These are phyloP conservation scores for Sparidentex hasta DNA, from an alignment of 2,797 vertebrate genomes.

Conservation along the genomic window DNA sequence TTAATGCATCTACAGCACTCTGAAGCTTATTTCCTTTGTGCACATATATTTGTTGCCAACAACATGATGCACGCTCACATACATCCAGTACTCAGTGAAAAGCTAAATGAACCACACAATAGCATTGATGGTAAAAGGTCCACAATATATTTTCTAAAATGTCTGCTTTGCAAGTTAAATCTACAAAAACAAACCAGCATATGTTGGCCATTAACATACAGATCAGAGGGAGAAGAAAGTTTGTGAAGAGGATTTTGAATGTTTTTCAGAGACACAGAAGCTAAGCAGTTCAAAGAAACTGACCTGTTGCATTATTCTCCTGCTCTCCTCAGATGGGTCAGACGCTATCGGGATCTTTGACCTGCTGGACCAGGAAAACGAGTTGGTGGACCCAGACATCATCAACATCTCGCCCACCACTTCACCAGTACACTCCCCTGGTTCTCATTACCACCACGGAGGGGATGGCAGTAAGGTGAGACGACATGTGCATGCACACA, in stretches of 20 bases:
- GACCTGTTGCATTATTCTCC: constrained; percentile 14
- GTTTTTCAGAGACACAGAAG: neutral
- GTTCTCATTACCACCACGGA: constrained; percentile 96
- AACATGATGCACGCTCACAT: neutral
- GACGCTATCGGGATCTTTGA: constrained; percentile 95
- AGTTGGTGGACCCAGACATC: constrained; percentile 95
- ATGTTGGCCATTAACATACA: neutral
- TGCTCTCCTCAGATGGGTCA: constrained; percentile 86
- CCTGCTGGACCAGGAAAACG: constrained; percentile 94
- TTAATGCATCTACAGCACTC: constrained; percentile 14
- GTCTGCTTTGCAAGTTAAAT: neutral
- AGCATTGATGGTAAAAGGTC: neutral
- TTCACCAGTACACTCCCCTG: constrained; percentile 96
- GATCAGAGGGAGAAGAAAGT: neutral
- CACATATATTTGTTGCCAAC: constrained; percentile 21
- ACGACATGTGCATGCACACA: neutral
- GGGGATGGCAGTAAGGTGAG: constrained; percentile 95
- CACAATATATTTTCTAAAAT: neutral
- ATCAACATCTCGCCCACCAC: constrained; percentile 96
- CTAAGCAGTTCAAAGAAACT: neutral
- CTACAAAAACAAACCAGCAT: neutral
- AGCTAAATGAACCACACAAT: neutral
- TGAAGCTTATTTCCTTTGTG: constrained; percentile 19
- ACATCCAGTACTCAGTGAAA: neutral
- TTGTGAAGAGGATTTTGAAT: neutral